phyloP scores from a whole-genome alignment of 2,888 invertebrate species.

The Dendrolimus houi region DNA sequence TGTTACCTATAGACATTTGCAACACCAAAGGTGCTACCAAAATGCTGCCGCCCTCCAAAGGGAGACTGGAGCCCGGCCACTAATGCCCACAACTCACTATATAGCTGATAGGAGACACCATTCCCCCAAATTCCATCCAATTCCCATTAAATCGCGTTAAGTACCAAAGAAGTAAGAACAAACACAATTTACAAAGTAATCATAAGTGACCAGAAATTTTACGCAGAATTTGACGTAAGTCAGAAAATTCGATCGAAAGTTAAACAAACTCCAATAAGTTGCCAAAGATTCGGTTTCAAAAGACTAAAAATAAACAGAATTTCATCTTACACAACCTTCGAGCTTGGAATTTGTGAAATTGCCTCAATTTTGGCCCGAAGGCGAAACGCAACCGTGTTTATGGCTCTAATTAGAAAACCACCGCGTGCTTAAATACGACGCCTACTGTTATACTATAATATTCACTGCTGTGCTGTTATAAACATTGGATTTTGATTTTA shows the following conservation, averaged over 20 bases:
- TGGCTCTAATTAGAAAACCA: not conserved
- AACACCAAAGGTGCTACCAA: too few relatives aligned
- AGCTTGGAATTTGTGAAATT: slow-evolving; percentile 5
- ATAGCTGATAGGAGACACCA: too few relatives aligned
- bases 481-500: too few relatives aligned
- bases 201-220: not conserved
- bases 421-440: not conserved
- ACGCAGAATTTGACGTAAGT: not conserved
- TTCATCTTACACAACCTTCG: slow-evolving; percentile 6
- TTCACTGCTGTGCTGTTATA: not conserved
- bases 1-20: too few relatives aligned
- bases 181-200: too few relatives aligned
- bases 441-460: not conserved
- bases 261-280: slow-evolving; percentile 5
- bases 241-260: not conserved
- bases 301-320: not conserved
- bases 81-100: too few relatives aligned
- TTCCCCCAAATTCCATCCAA: too few relatives aligned
- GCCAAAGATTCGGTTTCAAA: slow-evolving; percentile 1
- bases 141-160: too few relatives aligned
- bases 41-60: too few relatives aligned
- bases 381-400: not conserved
- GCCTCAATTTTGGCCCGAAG: not conserved
- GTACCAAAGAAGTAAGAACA: too few relatives aligned
- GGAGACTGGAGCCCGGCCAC: too few relatives aligned